Evolutionary conservation across 1,140 invertebrate genomes (phyloP).

Genomic region (Popillia japonica): DNA sequence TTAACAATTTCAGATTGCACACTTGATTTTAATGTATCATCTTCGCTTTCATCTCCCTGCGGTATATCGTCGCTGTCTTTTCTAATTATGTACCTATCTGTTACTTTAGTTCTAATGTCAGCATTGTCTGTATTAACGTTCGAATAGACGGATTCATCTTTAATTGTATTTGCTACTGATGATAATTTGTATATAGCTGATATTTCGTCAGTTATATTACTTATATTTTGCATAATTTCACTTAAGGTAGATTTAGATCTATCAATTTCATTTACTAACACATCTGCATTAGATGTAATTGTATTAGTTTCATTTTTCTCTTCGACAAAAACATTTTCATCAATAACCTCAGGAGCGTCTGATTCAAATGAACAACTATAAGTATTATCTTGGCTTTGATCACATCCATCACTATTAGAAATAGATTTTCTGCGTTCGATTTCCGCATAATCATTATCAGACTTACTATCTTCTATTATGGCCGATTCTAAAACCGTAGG

Average conservation of each 20-base stretch:
- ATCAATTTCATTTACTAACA: conserved; percentile 37
- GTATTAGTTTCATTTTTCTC: conserved; percentile 7
- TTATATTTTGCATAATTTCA: conserved; percentile 48
- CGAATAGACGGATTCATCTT: conserved; percentile 8
- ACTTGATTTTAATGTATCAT: conserved; percentile 24
- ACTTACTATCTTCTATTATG: neutral
- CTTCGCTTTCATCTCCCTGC: conserved; percentile 22
- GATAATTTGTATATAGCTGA: conserved; percentile 46
- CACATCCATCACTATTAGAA: neutral
- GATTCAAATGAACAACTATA: conserved; percentile 33
- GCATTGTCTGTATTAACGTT: neutral
- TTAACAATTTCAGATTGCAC: conserved; percentile 36
- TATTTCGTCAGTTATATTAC: conserved; percentile 47
- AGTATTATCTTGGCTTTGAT: neutral
- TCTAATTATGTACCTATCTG: conserved; percentile 21
- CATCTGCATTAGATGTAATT: conserved; percentile 26
- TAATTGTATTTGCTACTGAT: conserved; percentile 29
- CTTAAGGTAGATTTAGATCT: conserved; percentile 45
- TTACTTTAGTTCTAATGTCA: neutral
- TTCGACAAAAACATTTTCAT: conserved; percentile 3
- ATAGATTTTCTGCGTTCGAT: neutral
- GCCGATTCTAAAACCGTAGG: neutral
- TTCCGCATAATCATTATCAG: conserved; percentile 6
- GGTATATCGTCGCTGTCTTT: neutral
- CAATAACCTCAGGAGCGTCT: conserved; percentile 31